Conservation (phyloP, 2,113 vertebrate species). For the Lucifuga dentata region DNA sequence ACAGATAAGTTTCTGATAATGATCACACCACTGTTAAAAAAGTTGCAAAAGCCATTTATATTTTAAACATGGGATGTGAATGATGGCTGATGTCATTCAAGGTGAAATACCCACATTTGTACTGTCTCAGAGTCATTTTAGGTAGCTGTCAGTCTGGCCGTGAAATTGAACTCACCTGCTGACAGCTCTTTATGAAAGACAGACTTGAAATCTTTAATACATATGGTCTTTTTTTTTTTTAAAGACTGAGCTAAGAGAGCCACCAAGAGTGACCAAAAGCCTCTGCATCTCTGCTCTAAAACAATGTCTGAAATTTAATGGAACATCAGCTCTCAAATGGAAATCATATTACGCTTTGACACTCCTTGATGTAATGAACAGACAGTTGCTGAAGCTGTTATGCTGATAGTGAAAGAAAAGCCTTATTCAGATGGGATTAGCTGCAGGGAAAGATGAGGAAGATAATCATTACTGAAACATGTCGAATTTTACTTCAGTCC, state of each 20-base stretch:
- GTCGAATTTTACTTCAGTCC: too few species aligned
- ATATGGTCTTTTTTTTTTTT: not conserved
- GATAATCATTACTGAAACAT: too few species aligned
- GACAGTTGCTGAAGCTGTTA: not conserved
- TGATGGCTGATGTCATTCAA: not conserved
- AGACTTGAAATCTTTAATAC: not conserved
- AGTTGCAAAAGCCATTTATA: too few species aligned
- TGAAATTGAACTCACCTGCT: not conserved
- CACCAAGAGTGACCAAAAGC: too few species aligned
- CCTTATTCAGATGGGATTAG: too few species aligned
- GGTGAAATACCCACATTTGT: too few species aligned
- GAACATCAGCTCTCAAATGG: not conserved
- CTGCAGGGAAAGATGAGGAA: too few species aligned
- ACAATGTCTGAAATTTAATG: not conserved
- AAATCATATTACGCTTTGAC: not conserved
- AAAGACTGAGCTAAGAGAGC: too few species aligned
- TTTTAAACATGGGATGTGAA: not conserved
- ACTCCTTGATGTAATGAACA: slow-evolving; percentile 11
- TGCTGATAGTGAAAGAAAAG: too few species aligned
- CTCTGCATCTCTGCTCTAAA: not conserved
- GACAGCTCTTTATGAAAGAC: not conserved
- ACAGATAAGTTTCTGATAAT: not conserved
- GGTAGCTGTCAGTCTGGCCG: not conserved
- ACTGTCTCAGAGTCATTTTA: not conserved
- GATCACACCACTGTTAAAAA: not conserved